Conservation (phyloP, 2,888 invertebrate genomes). For the Heteromurus nitidus region DNA sequence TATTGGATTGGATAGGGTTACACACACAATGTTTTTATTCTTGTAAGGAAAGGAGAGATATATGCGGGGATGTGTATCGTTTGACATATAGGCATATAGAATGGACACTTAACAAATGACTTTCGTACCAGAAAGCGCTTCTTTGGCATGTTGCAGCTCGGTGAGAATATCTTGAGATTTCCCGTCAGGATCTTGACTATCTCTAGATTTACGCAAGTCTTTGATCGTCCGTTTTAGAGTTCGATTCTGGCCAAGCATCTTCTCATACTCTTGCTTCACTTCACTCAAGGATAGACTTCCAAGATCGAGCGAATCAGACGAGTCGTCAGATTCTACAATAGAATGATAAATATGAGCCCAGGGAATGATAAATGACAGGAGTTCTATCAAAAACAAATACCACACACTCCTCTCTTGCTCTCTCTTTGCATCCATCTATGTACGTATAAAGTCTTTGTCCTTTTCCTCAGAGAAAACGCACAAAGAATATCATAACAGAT, state of each 20-base stretch:
- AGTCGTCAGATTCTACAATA: constrained; percentile 63
- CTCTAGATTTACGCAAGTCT: constrained; percentile 84
- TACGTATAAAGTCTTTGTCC: no score
- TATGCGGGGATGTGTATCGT: background rate
- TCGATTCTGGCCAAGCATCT: constrained; percentile 74
- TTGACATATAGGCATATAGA: no score
- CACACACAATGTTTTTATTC: background rate
- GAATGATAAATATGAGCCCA: constrained; percentile 35
- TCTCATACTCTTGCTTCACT: constrained; percentile 73
- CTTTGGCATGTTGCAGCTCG: constrained; percentile 86
- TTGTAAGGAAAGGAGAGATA: background rate
- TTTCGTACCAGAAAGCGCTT: constrained; percentile 81
- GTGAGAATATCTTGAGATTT: constrained; percentile 80
- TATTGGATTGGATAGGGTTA: background rate
- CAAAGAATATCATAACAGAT: constrained; percentile 3
- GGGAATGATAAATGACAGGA: constrained; percentile 51
- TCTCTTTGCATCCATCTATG: no score
- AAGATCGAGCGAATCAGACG: constrained; percentile 65
- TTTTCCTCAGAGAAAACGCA: background rate
- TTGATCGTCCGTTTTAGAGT: constrained; percentile 75
- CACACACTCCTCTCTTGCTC: background rate
- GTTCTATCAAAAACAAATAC: constrained; percentile 23
- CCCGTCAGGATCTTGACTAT: constrained; percentile 72
- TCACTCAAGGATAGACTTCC: constrained; percentile 67
- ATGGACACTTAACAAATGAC: constrained; percentile 23